A percentile compares a stretch with the other conserved stretches of the same genome.
Evolutionary conservation across 2,113 vertebrate species (phyloP).

Genomic region (Ciconia stormi): DNA sequence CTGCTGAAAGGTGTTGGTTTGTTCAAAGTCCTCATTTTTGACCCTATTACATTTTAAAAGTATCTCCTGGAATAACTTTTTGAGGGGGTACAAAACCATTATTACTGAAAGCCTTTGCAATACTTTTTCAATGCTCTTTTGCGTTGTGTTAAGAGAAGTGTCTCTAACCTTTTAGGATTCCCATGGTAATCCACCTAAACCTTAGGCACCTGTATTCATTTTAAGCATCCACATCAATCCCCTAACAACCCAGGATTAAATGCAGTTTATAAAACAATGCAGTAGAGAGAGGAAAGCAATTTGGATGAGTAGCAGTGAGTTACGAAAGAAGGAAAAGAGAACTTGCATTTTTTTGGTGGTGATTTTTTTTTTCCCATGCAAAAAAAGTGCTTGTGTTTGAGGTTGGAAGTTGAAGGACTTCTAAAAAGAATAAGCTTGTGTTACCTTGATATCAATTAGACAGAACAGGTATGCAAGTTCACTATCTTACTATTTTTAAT

Average conservation of each 20-base stretch:
- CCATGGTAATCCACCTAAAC: not conserved
- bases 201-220: not conserved
- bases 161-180: not conserved
- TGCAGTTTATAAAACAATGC: not conserved
- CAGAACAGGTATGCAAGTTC: not conserved
- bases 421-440: not conserved
- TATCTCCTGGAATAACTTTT: not conserved
- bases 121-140: not conserved
- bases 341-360: not conserved
- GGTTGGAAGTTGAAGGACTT: not conserved
- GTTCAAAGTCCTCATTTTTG: not conserved
- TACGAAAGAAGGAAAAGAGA: not conserved
- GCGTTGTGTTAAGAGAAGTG: not conserved
- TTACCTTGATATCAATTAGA: not conserved
- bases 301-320: not conserved
- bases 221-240: not conserved
- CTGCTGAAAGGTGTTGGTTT: not conserved
- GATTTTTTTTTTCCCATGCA: not conserved
- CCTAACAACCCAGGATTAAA: not conserved
- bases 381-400: not conserved
- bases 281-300: not conserved
- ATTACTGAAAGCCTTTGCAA: not conserved
- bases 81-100: not conserved
- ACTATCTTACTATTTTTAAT: not conserved
- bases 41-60: not conserved